Base-by-base conservation (phyloP, 2,888 invertebrate genomes). In the Erebia epiphron region DNA sequence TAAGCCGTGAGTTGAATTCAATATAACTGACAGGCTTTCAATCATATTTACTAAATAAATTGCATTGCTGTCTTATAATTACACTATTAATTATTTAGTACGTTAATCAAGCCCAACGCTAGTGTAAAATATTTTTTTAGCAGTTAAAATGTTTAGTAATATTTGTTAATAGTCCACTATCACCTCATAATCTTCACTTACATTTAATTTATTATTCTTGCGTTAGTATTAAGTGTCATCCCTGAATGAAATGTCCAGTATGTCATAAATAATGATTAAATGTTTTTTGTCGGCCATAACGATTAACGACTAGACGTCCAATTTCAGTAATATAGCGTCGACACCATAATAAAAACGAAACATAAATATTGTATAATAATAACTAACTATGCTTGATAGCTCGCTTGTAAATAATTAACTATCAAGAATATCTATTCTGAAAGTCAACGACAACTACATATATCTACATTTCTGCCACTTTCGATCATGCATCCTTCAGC, bases 221-320 rank as follows among this genome's bases (percentile, higher is more conserved):
- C 67, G 69, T 73, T 63, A 71, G 65, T 68, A 69, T 73, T 49
- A 71, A 76, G 71, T 69, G 70, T 66, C 71, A 70, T 74, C 73
- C 73, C 74, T 75, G 78, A 76, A 77, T 79, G 72, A 78, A 77
- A 75, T 76, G 75, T 75, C 75, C 73, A 70, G 77, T 75, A 72
- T 76, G 79, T 79, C 81, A 76, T 81, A 81, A 80, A 79, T 80
- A 79, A 77, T 79, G 80, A 79, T 79, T 78, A 78, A 79, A 80
- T 80, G 76, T 79, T 79, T 80, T 79, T 78, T 79, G 76, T 77
- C 78, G 77, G 77, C 77, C 75, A 76, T 76, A 74, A 76, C 76
- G 77, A 73, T 76, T 75, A 76, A 77, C 75, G 77, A 71, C 75
- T 76, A 75, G 76, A 73, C 76, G 77, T 80, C 78, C 79, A 80